phyloP scores from a whole-genome alignment of 2,797 vertebrate genomes.

The Lepidocolaptes lacrymiger region DNA sequence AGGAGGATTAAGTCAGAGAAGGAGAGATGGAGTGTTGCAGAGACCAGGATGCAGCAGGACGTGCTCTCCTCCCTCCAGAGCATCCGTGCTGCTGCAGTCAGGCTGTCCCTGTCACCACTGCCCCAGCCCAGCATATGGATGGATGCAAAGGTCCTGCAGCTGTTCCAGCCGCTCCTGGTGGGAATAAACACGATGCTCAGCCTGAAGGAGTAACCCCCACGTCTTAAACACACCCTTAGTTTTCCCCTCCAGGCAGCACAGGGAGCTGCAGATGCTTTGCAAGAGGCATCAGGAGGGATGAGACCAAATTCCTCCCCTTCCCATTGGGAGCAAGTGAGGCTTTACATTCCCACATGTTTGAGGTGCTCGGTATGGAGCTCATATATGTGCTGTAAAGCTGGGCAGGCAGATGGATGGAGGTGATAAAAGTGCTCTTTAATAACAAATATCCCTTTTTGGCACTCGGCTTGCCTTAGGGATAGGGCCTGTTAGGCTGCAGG shows the following conservation, averaged over 20 bases:
- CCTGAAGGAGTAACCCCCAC: neutral
- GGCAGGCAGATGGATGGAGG: neutral
- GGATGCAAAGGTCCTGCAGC: neutral
- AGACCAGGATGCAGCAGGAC: neutral
- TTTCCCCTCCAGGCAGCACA: rapidly evolving
- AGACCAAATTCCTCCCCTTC: neutral
- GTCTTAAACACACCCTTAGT: rapidly evolving
- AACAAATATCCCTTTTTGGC: neutral
- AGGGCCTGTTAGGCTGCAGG: neutral
- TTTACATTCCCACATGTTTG: rapidly evolving
- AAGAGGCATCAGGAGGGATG: neutral
- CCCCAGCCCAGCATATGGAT: neutral
- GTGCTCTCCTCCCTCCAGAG: neutral
- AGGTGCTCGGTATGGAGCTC: neutral
- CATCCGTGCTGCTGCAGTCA: rapidly evolving
- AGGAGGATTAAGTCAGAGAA: neutral
- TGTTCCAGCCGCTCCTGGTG: neutral
- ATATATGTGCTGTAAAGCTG: neutral
- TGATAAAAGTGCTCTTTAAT: neutral
- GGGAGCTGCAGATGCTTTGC: neutral
- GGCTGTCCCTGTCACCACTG: neutral
- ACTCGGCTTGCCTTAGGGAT: neutral
- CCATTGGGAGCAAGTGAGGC: rapidly evolving
- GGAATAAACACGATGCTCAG: neutral
- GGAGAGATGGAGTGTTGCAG: neutral